These are phyloP conservation scores for Strigops habroptila DNA, from an alignment of 2,113 vertebrate species.

Conservation along the genomic window DNA sequence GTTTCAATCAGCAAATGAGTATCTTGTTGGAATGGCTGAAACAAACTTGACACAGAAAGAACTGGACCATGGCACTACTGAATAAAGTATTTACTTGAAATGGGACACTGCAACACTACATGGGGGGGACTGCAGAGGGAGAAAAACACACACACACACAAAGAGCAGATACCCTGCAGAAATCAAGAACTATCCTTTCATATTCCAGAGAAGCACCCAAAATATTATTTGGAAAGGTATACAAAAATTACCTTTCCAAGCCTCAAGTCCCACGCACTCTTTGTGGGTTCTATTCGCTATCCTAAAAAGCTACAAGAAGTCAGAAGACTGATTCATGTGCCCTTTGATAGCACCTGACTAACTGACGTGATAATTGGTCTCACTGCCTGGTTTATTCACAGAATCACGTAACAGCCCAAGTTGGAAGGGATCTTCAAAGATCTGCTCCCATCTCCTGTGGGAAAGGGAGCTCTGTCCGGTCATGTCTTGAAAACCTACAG, in stretches of 20 bases:
- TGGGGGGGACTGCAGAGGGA: too few species aligned
- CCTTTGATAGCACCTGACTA: neutral
- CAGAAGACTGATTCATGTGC: neutral
- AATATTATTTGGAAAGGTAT: neutral
- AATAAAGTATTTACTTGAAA: neutral
- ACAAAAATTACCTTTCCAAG: neutral
- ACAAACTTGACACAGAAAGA: neutral
- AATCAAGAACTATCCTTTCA: neutral
- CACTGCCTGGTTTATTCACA: neutral
- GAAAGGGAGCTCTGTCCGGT: neutral
- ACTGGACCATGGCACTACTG: too few species aligned
- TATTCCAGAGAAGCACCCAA: neutral
- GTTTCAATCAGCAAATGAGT: neutral
- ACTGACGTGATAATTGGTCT: neutral
- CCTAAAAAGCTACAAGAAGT: neutral
- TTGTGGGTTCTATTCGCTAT: neutral
- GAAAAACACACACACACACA: neutral
- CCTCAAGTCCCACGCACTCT: neutral
- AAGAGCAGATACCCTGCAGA: neutral
- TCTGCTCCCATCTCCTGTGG: neutral
- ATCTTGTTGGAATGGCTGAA: neutral
- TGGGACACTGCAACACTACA: neutral
- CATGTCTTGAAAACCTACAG: neutral
- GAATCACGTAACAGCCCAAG: neutral
- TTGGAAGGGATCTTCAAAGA: neutral